Evolutionary conservation across 92 coral and sea anemone species (phyloP), one percentile per base, ranked within the genome.

Genomic region (Palythoa heliodiscus): DNA sequence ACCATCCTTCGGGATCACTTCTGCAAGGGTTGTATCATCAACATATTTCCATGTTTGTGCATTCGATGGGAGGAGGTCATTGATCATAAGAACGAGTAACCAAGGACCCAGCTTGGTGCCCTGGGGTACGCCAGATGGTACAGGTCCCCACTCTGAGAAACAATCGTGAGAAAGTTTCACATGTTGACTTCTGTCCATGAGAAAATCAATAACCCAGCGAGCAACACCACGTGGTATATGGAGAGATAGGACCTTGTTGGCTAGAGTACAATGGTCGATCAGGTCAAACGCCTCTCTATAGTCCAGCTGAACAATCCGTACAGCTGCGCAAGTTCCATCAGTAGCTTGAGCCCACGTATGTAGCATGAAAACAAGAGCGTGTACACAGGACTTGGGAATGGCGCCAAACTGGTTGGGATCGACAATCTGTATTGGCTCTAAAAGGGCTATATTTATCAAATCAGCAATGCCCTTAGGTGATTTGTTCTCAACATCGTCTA

Each of bases 111-210:
- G 50, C 17, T 73, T 73, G 74, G 74, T 70, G 47, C 50, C 74
- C 52, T 75, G 81, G 43, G 81, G 63, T 8, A 24, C 84, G 25
- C 77, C 87, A 5, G 78, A 55, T 19, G 87, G 87, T 25, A 83
- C 87, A 16, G 64, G 35, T 0, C 78, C 78, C 87, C 87, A 83
- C 64, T 83, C 87, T 4, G 87, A 83, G 38, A n/a, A 83, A 40
- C 87, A 83, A 39, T 68, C 64, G 58, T 29, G 10, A 10, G 86
- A 68, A 7, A 82, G 77, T 69, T 82, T 82, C 63, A 69, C 77
- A 9, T 78, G 78, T 61, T 82, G 86, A 2, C 39, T 7, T 35
- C 86, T 38, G 3, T 82, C 11, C 19, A 48, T 17, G 1, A 82
- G 77, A 76, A 82, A 82, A 16, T 82, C 77, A 17, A 13, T 22